Conservation (phyloP, 2,888 invertebrate genomes). For the Leptodirus hochenwartii region DNA sequence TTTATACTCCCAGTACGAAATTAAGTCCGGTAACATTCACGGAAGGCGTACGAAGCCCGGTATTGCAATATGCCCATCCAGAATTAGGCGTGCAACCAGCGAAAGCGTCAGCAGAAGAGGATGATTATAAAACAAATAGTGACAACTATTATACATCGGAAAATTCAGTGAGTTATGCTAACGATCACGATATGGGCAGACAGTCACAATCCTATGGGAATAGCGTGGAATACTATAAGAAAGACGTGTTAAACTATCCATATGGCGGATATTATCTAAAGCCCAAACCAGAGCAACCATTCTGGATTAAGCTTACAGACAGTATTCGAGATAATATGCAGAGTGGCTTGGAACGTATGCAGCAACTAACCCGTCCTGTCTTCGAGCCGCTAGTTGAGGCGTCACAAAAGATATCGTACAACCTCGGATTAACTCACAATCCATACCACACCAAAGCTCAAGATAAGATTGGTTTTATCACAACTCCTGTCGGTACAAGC, state of each 20-base stretch:
- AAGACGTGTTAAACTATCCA: conserved; percentile 35
- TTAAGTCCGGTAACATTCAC: conserved; percentile 42
- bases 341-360: conserved; percentile 48
- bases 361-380: conserved; percentile 45
- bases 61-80: conserved; percentile 63
- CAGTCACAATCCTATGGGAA: conserved; percentile 21
- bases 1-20: conserved; percentile 43
- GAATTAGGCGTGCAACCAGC: conserved; percentile 63
- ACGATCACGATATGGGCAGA: conserved; percentile 16
- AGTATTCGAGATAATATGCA: conserved; percentile 54
- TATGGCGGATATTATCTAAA: conserved; percentile 38
- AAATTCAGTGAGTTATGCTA: conserved; percentile 11
- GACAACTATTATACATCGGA: conserved; percentile 13
- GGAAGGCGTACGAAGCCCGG: conserved; percentile 53
- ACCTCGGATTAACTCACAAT: conserved; percentile 38
- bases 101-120: conserved; percentile 32
- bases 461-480: conserved; percentile 44
- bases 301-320: conserved; percentile 57
- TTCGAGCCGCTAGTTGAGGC: conserved; percentile 60
- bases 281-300: conserved; percentile 41
- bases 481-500: conserved; percentile 32
- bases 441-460: conserved; percentile 19
- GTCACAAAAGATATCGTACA: conserved; percentile 60
- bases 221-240: conserved; percentile 31
- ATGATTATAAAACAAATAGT: conserved; percentile 19